These are phyloP conservation scores for Pollenia angustigena DNA, from an alignment of 2,888 invertebrate genomes.

Conservation along the genomic window DNA sequence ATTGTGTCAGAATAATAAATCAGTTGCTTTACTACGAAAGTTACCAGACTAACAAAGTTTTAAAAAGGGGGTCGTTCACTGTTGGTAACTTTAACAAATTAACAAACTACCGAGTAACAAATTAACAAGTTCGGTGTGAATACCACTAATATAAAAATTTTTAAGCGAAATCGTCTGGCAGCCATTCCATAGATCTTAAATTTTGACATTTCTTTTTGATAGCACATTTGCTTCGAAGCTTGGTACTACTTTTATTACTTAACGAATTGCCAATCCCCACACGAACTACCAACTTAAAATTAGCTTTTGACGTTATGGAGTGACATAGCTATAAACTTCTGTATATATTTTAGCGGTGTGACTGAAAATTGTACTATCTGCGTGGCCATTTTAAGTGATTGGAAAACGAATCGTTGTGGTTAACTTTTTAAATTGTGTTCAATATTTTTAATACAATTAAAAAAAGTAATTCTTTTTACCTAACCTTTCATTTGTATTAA, in stretches of 20 bases:
- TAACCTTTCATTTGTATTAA: conserved; percentile 34
- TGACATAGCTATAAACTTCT: conserved; percentile 35
- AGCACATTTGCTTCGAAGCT: background rate
- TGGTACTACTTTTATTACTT: conserved; percentile 10
- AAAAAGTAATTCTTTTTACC: conserved; percentile 31
- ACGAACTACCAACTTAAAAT: background rate
- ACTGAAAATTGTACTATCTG: conserved; percentile 76
- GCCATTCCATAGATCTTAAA: too few species aligned
- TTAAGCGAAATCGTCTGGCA: too few species aligned
- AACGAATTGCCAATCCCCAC: background rate
- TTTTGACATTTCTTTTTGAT: too few species aligned
- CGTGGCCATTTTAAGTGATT: conserved; percentile 82
- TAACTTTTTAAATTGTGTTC: conserved; percentile 69
- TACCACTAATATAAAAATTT: too few species aligned
- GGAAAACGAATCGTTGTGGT: conserved; percentile 72
- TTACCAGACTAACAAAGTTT: too few species aligned
- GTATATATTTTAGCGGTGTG: conserved; percentile 36
- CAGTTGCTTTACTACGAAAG: too few species aligned
- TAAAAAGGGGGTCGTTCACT: too few species aligned
- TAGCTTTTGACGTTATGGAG: background rate
- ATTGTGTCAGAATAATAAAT: too few species aligned
- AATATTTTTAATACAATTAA: conserved; percentile 63
- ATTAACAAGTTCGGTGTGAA: too few species aligned
- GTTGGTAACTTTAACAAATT: too few species aligned
- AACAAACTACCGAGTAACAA: too few species aligned